These are phyloP conservation scores for Huso huso DNA, from an alignment of 2,797 vertebrate genomes.

Conservation along the genomic window DNA sequence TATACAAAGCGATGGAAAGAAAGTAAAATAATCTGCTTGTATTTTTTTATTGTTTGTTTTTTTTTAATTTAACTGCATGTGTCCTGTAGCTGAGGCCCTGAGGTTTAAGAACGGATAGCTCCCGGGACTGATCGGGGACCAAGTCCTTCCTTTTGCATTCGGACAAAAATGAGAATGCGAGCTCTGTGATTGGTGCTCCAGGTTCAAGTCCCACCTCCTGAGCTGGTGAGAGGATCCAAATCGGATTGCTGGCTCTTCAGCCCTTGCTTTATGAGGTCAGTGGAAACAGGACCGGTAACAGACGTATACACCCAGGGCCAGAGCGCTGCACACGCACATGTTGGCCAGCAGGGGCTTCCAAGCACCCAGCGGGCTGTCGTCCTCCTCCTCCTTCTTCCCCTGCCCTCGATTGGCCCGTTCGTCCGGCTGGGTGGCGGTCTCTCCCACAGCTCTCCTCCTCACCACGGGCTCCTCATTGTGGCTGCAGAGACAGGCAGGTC, in stretches of 20 bases:
- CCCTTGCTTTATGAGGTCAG: slow-evolving; percentile 50
- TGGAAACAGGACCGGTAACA: slow-evolving; percentile 91
- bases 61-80: slow-evolving; percentile 39
- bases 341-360: slow-evolving; percentile 83
- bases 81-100: slow-evolving; percentile 63
- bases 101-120: slow-evolving; percentile 46
- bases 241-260: not conserved
- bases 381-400: slow-evolving; percentile 22
- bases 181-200: slow-evolving; percentile 11
- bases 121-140: slow-evolving; percentile 12
- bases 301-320: slow-evolving; percentile 80
- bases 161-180: slow-evolving; percentile 21
- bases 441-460: slow-evolving; percentile 58
- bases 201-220: slow-evolving; percentile 1
- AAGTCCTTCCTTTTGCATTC: slow-evolving; percentile 24
- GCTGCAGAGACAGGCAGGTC: slow-evolving; percentile 34
- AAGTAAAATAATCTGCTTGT: slow-evolving; percentile 12
- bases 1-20: not conserved
- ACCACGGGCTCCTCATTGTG: slow-evolving; percentile 60
- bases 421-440: slow-evolving; percentile 18
- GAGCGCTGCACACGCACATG: slow-evolving; percentile 77
- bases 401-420: slow-evolving; percentile 22
- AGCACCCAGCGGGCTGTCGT: slow-evolving; percentile 40
- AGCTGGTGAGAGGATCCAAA: not conserved
- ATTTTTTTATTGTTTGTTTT: slow-evolving; percentile 13